phyloP scores from a whole-genome alignment of 2,113 vertebrate genomes.

The Nesogale talazaci region DNA sequence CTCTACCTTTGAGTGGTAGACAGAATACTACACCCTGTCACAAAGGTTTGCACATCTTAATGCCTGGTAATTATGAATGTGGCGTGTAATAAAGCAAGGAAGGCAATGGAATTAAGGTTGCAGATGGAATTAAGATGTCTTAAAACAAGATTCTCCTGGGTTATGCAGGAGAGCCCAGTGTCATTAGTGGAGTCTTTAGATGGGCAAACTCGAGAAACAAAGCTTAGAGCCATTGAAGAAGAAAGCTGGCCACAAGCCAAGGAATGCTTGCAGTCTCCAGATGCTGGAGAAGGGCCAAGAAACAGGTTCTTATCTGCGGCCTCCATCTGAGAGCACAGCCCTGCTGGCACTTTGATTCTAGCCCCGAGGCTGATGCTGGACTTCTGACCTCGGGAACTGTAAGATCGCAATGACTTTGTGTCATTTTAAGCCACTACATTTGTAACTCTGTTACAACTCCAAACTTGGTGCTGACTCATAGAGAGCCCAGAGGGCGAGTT shows the following conservation, averaged over 20 bases:
- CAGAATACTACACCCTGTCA: background rate
- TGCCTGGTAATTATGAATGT: background rate
- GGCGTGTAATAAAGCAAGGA: background rate
- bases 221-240: background rate
- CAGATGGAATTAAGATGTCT: background rate
- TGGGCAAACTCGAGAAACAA: background rate
- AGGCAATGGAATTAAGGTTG: slow-evolving; percentile 25
- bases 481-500: no score
- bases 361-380: background rate
- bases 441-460: background rate
- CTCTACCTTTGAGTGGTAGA: background rate
- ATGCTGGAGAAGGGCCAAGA: background rate
- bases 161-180: background rate
- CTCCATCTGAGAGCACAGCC: background rate
- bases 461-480: no score
- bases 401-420: background rate
- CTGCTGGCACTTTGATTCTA: background rate
- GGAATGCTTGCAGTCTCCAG: background rate
- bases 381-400: background rate
- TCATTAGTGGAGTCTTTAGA: background rate
- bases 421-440: background rate
- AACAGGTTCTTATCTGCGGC: background rate
- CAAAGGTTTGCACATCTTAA: background rate
- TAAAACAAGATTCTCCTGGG: background rate
- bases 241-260: background rate